Percentiles rank a stretch among this genome's conserved stretches.
Conservation (phyloP, 92 coral and sea anemone species). For the Montipora capitata region DNA sequence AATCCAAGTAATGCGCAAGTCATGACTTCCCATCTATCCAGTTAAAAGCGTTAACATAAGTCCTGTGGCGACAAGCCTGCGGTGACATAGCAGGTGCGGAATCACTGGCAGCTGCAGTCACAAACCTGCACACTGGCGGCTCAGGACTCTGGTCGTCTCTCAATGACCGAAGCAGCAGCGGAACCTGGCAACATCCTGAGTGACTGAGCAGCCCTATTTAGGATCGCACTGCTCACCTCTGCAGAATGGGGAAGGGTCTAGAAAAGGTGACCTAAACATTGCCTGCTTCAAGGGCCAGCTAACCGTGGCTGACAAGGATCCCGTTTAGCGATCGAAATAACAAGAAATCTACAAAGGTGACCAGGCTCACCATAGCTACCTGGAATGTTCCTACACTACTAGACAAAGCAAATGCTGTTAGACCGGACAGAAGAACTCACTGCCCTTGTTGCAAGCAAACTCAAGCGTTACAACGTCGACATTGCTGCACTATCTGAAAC, state of each 20-base stretch:
- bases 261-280: slow-evolving; percentile 78
- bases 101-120: slow-evolving; percentile 64
- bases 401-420: slow-evolving; percentile 22
- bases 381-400: slow-evolving; percentile 72
- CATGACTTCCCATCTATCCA: not conserved
- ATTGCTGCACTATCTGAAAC: slow-evolving; percentile 63
- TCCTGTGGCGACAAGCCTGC: slow-evolving; percentile 59
- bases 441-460: slow-evolving; percentile 46
- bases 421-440: slow-evolving; percentile 64
- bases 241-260: slow-evolving; percentile 64
- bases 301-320: slow-evolving; percentile 63
- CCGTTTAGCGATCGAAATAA: slow-evolving; percentile 60
- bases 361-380: slow-evolving; percentile 27
- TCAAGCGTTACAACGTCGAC: slow-evolving; percentile 54
- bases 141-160: slow-evolving; percentile 45
- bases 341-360: slow-evolving; percentile 7
- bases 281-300: slow-evolving; percentile 53
- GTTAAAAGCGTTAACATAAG: not conserved
- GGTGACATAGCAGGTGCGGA: slow-evolving; percentile 64
- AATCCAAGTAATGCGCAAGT: slow-evolving; percentile 53
- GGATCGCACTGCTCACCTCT: slow-evolving; percentile 79
- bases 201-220: slow-evolving; percentile 77
- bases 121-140: slow-evolving; percentile 15
- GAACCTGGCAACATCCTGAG: slow-evolving; percentile 69
- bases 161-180: slow-evolving; percentile 30